These are phyloP conservation scores for Passer montanus DNA, from an alignment of 2,113 vertebrate genomes.

Conservation along the genomic window DNA sequence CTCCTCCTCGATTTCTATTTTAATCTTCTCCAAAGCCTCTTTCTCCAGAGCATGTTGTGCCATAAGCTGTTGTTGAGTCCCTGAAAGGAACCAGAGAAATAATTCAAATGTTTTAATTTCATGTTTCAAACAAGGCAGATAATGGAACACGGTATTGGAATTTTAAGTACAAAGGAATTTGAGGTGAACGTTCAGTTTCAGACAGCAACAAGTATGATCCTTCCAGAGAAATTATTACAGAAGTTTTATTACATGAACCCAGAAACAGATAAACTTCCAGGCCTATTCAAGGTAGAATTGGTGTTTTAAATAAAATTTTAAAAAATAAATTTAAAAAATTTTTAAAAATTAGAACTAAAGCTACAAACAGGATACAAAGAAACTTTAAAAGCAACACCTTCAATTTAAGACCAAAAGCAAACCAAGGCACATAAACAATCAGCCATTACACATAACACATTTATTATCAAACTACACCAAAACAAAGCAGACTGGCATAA, in stretches of 20 bases:
- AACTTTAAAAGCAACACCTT: background rate
- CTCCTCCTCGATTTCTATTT: slow-evolving; percentile 85
- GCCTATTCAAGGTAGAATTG: background rate
- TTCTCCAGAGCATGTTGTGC: slow-evolving; percentile 62
- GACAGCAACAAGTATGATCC: background rate
- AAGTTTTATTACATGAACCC: background rate
- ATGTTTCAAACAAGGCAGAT: background rate
- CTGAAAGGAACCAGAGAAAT: slow-evolving; percentile 63
- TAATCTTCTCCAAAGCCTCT: slow-evolving; percentile 79
- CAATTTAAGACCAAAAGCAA: background rate
- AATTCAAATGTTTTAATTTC: background rate
- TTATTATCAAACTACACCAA: background rate
- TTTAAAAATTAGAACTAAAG: background rate
- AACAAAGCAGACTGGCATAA: background rate
- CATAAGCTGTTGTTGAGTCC: slow-evolving; percentile 54
- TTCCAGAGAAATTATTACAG: background rate
- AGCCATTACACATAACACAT: background rate
- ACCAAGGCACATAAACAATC: background rate
- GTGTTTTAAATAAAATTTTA: background rate
- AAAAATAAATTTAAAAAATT: background rate
- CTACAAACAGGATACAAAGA: background rate
- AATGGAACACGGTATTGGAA: background rate
- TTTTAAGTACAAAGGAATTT: background rate
- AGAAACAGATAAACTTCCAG: background rate
- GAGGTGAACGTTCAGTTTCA: background rate